Conservation (phyloP, 2,888 invertebrate species). For the Brenthis daphne region DNA sequence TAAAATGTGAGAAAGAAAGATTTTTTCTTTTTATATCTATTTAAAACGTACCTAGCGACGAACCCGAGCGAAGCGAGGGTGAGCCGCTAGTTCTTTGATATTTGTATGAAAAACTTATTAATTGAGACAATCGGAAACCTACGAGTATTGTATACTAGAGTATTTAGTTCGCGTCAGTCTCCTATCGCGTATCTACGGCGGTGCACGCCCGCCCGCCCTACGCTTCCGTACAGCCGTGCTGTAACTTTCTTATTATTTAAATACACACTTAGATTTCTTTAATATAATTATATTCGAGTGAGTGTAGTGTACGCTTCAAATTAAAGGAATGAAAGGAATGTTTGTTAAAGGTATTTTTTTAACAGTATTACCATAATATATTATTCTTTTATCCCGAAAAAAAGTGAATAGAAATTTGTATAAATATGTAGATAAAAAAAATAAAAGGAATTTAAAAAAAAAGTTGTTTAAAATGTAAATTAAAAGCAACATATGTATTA, state of each 20-base stretch:
- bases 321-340: constrained; percentile 24
- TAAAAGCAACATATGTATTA: too few species aligned
- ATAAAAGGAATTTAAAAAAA: too few species aligned
- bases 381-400: background rate
- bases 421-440: background rate
- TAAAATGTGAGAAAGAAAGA: too few species aligned
- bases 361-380: background rate
- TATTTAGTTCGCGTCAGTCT: constrained; percentile 43
- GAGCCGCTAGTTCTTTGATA: constrained; percentile 29
- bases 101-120: constrained; percentile 36
- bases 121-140: constrained; percentile 32
- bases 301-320: constrained; percentile 24
- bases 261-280: constrained; percentile 2
- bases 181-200: constrained; percentile 49
- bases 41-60: too few species aligned
- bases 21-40: too few species aligned
- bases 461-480: too few species aligned
- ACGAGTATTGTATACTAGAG: constrained; percentile 13
- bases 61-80: too few species aligned
- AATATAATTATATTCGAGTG: background rate
- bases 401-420: background rate
- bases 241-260: constrained; percentile 6
- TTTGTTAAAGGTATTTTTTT: constrained; percentile 27
- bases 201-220: constrained; percentile 59
- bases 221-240: constrained; percentile 9